Evolutionary conservation across 2,888 invertebrate species (phyloP).

Genomic region (Antheraea yamamai): DNA sequence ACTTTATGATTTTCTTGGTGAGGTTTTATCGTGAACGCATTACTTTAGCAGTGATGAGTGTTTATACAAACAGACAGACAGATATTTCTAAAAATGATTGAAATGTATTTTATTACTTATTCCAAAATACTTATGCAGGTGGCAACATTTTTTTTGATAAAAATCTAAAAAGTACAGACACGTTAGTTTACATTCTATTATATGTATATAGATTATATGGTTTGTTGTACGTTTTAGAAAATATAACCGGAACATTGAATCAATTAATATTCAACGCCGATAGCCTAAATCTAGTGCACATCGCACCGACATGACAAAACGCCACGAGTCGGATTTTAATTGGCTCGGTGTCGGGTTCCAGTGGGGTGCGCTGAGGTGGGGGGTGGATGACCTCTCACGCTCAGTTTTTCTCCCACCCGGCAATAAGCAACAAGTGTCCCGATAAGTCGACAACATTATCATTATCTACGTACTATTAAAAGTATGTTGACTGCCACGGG

Average conservation of each 20-base stretch:
- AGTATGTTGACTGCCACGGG: no score
- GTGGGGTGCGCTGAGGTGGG: slow-evolving; percentile 24
- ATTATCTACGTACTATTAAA: background rate
- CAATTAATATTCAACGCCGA: slow-evolving; percentile 49
- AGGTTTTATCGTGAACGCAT: no score
- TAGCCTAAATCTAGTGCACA: slow-evolving; percentile 49
- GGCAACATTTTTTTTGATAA: no score
- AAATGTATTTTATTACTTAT: no score
- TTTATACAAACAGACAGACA: no score
- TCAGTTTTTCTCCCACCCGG: slow-evolving; percentile 70
- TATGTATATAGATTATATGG: background rate
- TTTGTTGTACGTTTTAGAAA: background rate
- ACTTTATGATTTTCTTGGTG: no score
- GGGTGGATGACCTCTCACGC: slow-evolving; percentile 41
- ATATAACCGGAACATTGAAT: slow-evolving; percentile 39
- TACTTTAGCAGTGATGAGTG: no score
- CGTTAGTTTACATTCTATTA: no score
- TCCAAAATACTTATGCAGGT: no score
- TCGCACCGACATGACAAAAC: slow-evolving; percentile 51
- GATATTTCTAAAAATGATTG: no score
- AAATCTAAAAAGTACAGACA: no score
- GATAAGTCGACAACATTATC: slow-evolving; percentile 47
- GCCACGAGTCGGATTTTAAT: slow-evolving; percentile 71
- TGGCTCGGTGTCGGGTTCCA: slow-evolving; percentile 61
- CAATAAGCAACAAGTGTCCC: slow-evolving; percentile 66